A percentile compares a stretch with the other conserved stretches of the same genome.
These are phyloP conservation scores for Spodoptera littoralis DNA, from an alignment of 2,888 invertebrate species.

Conservation along the genomic window DNA sequence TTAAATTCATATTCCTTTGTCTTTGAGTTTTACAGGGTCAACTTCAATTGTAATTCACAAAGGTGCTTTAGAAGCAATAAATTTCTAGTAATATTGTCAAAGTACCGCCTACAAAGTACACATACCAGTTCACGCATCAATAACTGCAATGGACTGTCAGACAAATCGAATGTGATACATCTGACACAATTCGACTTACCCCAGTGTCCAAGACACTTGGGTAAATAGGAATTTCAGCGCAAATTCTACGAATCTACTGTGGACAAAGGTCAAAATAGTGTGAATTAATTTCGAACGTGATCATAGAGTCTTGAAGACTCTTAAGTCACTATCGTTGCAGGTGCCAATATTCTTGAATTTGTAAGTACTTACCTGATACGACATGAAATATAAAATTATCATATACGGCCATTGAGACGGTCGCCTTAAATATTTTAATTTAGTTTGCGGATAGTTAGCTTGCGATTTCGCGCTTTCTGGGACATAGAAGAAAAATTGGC, in stretches of 20 bases:
- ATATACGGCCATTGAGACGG: no score
- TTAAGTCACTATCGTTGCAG: constrained; percentile 5
- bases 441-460: no score
- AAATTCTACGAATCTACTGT: background rate
- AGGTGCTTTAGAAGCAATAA: no score
- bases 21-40: no score
- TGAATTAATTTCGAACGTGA: background rate
- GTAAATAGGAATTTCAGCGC: background rate
- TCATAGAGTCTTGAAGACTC: background rate
- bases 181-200: constrained; percentile 6
- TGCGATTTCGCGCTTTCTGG: no score
- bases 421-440: no score
- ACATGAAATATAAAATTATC: no score
- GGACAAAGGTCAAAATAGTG: background rate
- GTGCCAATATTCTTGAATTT: background rate
- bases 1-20: no score
- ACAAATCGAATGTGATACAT: constrained; percentile 19
- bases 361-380: constrained; percentile 28
- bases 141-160: constrained; percentile 18
- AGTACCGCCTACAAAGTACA: background rate
- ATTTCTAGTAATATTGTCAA: constrained; percentile 10
- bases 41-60: no score
- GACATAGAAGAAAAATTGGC: no score
- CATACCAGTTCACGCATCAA: background rate
- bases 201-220: background rate